Percentiles rank a stretch among this genome's conserved stretches.
These are phyloP conservation scores for Heterotilapia buettikoferi DNA, from an alignment of 2,113 vertebrate species.

Conservation along the genomic window DNA sequence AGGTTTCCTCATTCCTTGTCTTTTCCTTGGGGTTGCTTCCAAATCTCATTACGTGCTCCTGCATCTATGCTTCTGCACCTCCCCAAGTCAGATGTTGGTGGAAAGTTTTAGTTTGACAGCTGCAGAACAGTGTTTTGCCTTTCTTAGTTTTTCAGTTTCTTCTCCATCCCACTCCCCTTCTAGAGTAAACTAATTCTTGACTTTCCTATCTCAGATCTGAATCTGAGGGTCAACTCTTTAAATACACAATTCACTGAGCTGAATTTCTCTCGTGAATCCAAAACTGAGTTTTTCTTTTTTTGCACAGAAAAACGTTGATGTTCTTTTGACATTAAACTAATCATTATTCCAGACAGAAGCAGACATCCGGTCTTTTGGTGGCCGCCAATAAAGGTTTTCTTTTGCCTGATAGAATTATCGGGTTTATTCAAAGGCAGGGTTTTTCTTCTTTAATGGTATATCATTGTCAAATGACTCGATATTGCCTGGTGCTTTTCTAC, in stretches of 20 bases:
- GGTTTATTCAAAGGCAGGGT: conserved; percentile 19
- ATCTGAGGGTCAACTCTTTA: background rate
- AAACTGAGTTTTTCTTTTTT: conserved; percentile 4
- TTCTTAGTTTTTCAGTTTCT: background rate
- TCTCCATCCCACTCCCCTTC: background rate
- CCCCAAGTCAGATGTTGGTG: conserved; percentile 27
- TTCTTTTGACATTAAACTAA: background rate
- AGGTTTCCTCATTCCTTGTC: background rate
- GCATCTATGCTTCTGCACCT: background rate
- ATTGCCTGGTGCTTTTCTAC: background rate
- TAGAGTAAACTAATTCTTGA: background rate
- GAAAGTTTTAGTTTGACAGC: conserved; percentile 21
- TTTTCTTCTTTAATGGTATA: conserved; percentile 31
- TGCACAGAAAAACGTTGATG: conserved; percentile 1
- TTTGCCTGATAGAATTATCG: conserved; percentile 46
- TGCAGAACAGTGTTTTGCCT: background rate
- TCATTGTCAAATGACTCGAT: conserved; percentile 44
- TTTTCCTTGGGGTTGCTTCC: background rate
- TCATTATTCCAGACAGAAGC: conserved; percentile 28
- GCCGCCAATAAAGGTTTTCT: conserved; percentile 13
- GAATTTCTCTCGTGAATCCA: background rate
- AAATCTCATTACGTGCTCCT: conserved; percentile 40
- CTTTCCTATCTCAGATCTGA: background rate
- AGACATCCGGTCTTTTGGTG: background rate
- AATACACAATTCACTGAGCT: background rate